Base-by-base conservation (phyloP, 2,888 invertebrate genomes). In the Leptogaster cylindrica region DNA sequence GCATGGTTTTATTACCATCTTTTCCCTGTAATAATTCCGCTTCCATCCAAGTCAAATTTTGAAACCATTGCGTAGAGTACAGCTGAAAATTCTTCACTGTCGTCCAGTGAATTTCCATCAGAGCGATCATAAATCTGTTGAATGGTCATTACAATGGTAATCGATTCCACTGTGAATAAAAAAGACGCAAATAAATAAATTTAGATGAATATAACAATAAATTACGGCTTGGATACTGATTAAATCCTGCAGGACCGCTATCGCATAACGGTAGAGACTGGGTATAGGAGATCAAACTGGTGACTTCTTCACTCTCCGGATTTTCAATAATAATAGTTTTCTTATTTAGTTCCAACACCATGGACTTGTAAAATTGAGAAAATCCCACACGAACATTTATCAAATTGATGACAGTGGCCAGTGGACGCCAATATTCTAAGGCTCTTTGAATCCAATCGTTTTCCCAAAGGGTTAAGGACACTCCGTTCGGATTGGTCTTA, bases 241-340 rank as follows among this genome's bases (percentile, higher is more conserved):
- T 25, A 4, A n/a, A 6, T 16, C 10, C 25, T n/a, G 79, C 72
- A 68, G 78, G 75, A 48, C 76, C 76, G 10, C 73, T 74, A 3
- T 77, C 75, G 66, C 79, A 75, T 33, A 81, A 73, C 1, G 81
- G 79, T 6, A 81, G 80, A 41, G 74, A 76, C 50, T 75, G 79
- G n/a, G 86, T 83, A 72, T 84, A 85, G 1, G 83, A 79, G 23
- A 84, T 79, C 67, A 90, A 77, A 1, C 82, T 77, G 67, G 84
- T 82, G 0, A 87, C 85, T 74, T 92, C 88, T 0, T 84, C 79
- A 2, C 87, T 85, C 68, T 86, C 81, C 0, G 92, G 92, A 80
- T 92, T 87, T 76, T 90, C 91, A 2, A 89, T 91, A 68, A 92
- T 80, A 18, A 93, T 82, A 3, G 87, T 87, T 52, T 85, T 83